Evolutionary conservation across 2,797 vertebrate genomes (phyloP).

Genomic region (Gallinago solitaria): DNA sequence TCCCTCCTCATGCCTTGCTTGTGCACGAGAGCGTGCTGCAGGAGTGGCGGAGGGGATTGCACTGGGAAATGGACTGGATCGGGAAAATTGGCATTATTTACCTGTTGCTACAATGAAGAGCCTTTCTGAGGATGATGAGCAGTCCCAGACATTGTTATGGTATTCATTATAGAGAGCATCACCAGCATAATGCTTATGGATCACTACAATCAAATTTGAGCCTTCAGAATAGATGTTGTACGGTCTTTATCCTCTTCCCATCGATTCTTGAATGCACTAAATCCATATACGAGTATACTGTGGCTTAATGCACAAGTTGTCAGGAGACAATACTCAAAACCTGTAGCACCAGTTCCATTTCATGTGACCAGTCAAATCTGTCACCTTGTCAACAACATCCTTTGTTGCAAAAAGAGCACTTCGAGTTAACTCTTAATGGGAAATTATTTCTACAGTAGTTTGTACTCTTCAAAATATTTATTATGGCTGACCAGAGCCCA

Average conservation of each 20-base stretch:
- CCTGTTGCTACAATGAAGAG: not conserved
- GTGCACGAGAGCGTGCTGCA: rapidly evolving
- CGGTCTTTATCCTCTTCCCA: not conserved
- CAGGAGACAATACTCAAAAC: not conserved
- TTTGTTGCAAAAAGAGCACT: not conserved
- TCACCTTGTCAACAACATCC: not conserved
- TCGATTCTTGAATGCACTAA: not conserved
- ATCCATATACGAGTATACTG: not conserved
- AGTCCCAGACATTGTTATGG: not conserved
- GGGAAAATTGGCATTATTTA: not conserved
- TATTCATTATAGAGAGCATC: not conserved
- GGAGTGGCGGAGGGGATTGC: not conserved
- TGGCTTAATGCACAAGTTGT: not conserved
- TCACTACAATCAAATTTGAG: not conserved
- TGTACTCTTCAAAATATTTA: not conserved
- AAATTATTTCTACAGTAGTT: not conserved
- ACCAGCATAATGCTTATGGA: not conserved
- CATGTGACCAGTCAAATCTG: not conserved
- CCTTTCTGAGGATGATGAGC: not conserved
- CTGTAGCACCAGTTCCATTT: not conserved
- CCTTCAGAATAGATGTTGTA: not conserved
- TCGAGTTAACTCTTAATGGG: not conserved
- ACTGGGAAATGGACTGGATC: not conserved
- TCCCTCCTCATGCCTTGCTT: not conserved
- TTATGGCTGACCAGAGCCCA: not conserved